phyloP scores from a whole-genome alignment of 2,888 invertebrate genomes.

The Seladonia tumulorum region DNA sequence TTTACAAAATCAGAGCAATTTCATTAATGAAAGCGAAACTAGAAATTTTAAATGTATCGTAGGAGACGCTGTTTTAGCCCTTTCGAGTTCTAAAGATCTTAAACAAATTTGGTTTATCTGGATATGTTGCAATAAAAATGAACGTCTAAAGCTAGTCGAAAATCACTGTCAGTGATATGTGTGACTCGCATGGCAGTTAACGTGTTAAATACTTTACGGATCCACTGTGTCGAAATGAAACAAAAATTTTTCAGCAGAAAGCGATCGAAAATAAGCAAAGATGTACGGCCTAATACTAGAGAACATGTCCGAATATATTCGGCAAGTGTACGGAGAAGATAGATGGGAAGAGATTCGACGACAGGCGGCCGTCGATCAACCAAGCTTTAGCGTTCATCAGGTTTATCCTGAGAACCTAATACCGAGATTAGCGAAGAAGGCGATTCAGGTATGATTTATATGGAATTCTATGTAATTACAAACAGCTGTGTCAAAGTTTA shows the following conservation, averaged over 20 bases:
- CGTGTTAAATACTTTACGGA: too few species aligned
- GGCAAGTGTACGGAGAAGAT: slow-evolving; percentile 96
- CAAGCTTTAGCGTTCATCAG: slow-evolving; percentile 95
- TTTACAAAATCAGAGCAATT: too few species aligned
- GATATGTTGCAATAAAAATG: too few species aligned
- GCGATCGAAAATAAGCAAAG: slow-evolving; percentile 45
- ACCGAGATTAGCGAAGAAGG: slow-evolving; percentile 92
- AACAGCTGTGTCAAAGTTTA: background rate
- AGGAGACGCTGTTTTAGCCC: too few species aligned
- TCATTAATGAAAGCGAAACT: too few species aligned
- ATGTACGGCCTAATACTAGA: slow-evolving; percentile 99
- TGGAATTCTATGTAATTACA: background rate
- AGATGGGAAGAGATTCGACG: slow-evolving; percentile 96
- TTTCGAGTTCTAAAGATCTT: too few species aligned
- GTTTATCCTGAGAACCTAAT: slow-evolving; percentile 96
- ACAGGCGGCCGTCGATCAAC: slow-evolving; percentile 94
- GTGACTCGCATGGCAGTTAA: too few species aligned
- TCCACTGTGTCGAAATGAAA: background rate
- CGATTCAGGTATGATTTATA: slow-evolving; percentile 89
- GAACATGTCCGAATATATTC: slow-evolving; percentile 96
- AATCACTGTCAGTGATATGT: too few species aligned
- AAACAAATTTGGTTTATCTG: too few species aligned
- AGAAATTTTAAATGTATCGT: too few species aligned
- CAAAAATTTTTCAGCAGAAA: slow-evolving; percentile 29
- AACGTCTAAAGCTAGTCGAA: too few species aligned